phyloP scores from a whole-genome alignment of 2,888 invertebrate species.

The Brachyptera putata region DNA sequence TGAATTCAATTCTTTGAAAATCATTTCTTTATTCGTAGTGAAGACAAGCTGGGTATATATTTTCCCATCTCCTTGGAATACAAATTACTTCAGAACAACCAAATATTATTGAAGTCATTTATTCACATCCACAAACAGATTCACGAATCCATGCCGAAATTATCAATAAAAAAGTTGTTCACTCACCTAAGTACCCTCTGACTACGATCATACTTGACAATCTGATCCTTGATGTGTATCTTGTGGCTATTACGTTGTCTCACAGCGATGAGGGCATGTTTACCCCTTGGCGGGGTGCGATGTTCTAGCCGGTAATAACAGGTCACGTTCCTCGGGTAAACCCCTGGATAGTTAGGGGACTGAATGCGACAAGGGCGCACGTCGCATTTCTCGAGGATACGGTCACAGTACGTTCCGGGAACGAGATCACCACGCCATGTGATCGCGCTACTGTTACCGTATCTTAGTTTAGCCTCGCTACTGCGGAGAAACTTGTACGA shows the following conservation, averaged over 20 bases:
- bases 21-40: no score
- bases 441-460: conserved; percentile 67
- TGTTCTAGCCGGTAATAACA: conserved; percentile 70
- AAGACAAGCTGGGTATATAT: no score
- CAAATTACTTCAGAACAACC: no score
- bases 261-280: conserved; percentile 69
- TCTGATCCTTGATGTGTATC: conserved; percentile 73
- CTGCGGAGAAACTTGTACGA: conserved; percentile 77
- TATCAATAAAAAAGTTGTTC: no score
- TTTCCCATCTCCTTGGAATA: no score
- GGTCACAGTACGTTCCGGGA: conserved; percentile 74
- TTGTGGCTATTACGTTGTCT: conserved; percentile 74
- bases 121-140: no score
- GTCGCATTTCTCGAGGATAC: conserved; percentile 74
- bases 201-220: conserved; percentile 70
- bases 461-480: conserved; percentile 70
- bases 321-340: conserved; percentile 78
- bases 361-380: conserved; percentile 66
- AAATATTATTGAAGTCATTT: no score
- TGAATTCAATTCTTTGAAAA: no score
- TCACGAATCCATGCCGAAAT: no score
- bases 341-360: conserved; percentile 87
- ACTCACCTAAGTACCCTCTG: conserved; percentile 68
- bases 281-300: conserved; percentile 57
- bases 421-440: conserved; percentile 74